Conservation (phyloP, 2,797 vertebrate genomes). For the Coluber constrictor region DNA sequence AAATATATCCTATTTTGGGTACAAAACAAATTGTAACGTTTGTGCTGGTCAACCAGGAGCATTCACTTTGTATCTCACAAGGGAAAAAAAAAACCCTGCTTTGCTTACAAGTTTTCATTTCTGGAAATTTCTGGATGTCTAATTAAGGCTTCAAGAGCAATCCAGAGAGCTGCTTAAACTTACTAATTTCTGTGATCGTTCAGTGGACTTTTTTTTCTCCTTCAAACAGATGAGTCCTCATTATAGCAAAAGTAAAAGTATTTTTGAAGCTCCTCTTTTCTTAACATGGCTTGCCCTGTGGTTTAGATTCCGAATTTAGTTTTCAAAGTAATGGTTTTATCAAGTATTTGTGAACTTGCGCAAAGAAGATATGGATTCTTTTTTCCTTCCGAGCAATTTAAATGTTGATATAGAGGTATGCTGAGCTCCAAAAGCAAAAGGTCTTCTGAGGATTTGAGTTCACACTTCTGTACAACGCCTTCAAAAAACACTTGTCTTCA, state of each 20-base stretch:
- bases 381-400: background rate
- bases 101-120: background rate
- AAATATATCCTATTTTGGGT: background rate
- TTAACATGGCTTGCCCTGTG: background rate
- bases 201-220: background rate
- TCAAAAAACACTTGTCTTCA: background rate
- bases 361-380: background rate
- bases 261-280: background rate
- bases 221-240: background rate
- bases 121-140: background rate
- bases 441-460: background rate
- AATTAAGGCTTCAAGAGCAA: background rate
- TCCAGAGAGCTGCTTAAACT: background rate
- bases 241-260: background rate
- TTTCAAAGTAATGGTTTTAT: background rate
- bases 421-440: background rate
- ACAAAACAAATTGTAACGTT: background rate
- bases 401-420: background rate
- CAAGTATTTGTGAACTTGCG: background rate
- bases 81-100: background rate
- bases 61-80: background rate
- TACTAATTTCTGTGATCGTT: background rate
- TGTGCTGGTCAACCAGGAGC: background rate
- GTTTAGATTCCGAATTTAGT: background rate
- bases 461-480: background rate